Percentiles rank a stretch among this genome's conserved stretches.
phyloP scores from a whole-genome alignment of 2,888 invertebrate species.

The Acleris emargana region DNA sequence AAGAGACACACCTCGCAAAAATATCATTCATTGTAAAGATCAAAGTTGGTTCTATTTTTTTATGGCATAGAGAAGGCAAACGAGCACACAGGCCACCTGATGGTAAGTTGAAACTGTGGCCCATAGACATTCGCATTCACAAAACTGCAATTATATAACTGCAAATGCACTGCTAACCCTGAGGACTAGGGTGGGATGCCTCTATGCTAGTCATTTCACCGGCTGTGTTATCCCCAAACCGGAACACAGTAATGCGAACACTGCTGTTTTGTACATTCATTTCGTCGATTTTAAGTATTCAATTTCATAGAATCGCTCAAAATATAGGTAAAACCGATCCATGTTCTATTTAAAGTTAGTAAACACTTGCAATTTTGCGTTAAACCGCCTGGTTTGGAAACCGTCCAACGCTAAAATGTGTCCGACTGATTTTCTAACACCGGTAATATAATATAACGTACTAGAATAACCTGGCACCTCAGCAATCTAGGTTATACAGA shows the following conservation, averaged over 20 bases:
- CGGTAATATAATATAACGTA: constrained; percentile 27
- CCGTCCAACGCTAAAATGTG: constrained; percentile 37
- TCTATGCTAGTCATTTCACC: no score
- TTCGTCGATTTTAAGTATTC: background rate
- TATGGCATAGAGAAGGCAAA: no score
- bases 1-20: no score
- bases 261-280: background rate
- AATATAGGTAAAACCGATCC: constrained; percentile 6
- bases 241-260: no score
- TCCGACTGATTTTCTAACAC: constrained; percentile 30
- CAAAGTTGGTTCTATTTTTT: background rate
- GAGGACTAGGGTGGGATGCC: no score
- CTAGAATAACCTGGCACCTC: constrained; percentile 12
- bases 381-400: constrained; percentile 39
- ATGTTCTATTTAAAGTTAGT: constrained; percentile 32
- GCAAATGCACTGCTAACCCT: no score
- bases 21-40: no score
- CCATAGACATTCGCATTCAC: no score
- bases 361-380: constrained; percentile 38
- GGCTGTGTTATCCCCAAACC: no score
- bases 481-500: background rate
- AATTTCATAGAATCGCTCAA: background rate
- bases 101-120: no score
- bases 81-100: no score
- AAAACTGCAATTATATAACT: no score